Evolutionary conservation across 2,888 invertebrate genomes (phyloP), one percentile per base, ranked within the genome.

Genomic region (Harpalus rufipes): DNA sequence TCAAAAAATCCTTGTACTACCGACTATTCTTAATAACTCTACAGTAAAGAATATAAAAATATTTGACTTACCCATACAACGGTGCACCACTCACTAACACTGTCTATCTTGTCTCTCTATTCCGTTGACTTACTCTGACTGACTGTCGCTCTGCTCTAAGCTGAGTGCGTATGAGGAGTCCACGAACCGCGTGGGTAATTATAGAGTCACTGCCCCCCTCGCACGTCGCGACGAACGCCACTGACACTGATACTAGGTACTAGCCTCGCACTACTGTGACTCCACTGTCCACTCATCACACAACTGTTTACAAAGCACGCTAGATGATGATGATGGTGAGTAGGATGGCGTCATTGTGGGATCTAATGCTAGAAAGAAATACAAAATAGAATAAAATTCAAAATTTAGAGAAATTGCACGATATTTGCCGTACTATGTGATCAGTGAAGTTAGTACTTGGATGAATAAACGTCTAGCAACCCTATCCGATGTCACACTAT

Each of bases 61-160:
- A 14, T 39, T 3, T 1, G 7, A 74, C 83, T 76, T 14, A 83
- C 83, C 83, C 83, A 83, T 83, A 83, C 83, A 83, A 83, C 61
- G 83, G 83, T 83, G 74, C 74, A 74, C 83, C 61, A 32, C 59
- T 32, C 32, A 32, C 32, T 32, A 32, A 32, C 32, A 32, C 32
- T 32, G 32, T 32, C 32, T 32, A 32, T 32, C 32, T 32, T 4
- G 3, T 32, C 32, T 32, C 32, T 32, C 32, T 32, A 32, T 5
- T 32, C 32, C 32, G 32, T 32, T 32, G 32, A 32, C 32, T 32
- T 2, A 18, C 14, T 81, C 32, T 32, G 32, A 32, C 32, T 32
- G 32, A 32, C 32, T 32, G 32, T 32, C 32, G 32, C 32, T 32
- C 32, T 32, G 32, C 32, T 32, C 32, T 32, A 32, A 32, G 32